Evolutionary conservation across 2,113 vertebrate genomes (phyloP).

Genomic region (Cricetomys ansorgei): DNA sequence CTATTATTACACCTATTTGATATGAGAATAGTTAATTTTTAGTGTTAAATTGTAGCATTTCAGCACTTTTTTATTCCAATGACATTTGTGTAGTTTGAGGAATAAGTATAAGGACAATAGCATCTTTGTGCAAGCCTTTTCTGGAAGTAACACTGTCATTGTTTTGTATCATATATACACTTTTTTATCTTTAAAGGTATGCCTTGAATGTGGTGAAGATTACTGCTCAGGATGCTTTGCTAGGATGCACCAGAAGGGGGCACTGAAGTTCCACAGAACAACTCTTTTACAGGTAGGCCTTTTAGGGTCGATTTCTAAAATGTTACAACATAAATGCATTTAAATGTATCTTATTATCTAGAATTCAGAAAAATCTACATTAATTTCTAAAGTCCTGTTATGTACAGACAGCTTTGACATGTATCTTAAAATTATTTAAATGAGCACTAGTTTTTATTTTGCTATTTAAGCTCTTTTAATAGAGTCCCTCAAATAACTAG

Average conservation of each 20-base stretch:
- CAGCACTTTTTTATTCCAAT: background rate
- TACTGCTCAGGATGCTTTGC: conserved; percentile 91
- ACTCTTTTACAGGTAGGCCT: conserved; percentile 87
- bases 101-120: background rate
- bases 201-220: conserved; percentile 91
- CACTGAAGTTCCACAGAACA: conserved; percentile 92
- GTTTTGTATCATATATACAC: background rate
- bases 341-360: conserved; percentile 49
- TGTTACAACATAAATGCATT: conserved; percentile 42
- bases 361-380: conserved; percentile 42
- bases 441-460: conserved; percentile 41
- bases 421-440: conserved; percentile 58
- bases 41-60: background rate
- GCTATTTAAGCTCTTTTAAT: conserved; percentile 62
- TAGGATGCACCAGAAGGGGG: conserved; percentile 94
- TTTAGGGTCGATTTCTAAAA: conserved; percentile 39
- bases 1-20: background rate
- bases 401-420: background rate
- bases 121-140: background rate
- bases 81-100: background rate
- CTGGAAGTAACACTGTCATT: background rate
- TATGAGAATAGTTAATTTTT: background rate
- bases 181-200: conserved; percentile 83
- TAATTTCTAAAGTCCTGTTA: conserved; percentile 61
- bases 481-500: conserved; percentile 15